A percentile compares a stretch with the other conserved stretches of the same genome.
Conservation (phyloP, 2,797 vertebrate genomes). For the Eidolon dupreanum region DNA sequence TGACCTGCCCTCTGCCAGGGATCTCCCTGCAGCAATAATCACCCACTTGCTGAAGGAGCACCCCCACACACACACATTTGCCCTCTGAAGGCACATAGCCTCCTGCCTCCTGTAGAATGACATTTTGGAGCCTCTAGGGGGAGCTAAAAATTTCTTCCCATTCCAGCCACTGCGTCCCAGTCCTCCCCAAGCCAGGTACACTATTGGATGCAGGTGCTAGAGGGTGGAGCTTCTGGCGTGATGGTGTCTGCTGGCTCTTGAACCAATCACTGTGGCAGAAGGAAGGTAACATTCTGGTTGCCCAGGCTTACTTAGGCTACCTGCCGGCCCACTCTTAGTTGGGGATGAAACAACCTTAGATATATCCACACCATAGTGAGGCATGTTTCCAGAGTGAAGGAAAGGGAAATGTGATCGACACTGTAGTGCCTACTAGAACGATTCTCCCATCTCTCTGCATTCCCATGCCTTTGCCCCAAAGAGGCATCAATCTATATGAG, state of each 20-base stretch:
- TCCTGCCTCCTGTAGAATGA: neutral
- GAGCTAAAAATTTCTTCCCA: neutral
- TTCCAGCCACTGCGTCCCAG: neutral
- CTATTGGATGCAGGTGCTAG: neutral
- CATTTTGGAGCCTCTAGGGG: neutral
- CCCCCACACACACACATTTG: neutral
- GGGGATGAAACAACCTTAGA: neutral
- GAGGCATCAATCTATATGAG: neutral
- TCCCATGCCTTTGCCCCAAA: neutral
- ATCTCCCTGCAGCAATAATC: neutral
- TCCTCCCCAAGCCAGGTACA: neutral
- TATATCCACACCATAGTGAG: neutral
- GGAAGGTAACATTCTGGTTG: neutral
- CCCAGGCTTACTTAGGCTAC: neutral
- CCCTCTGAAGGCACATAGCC: neutral
- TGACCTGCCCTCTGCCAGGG: neutral
- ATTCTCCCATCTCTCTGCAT: neutral
- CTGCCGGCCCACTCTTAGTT: neutral
- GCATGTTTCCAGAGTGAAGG: neutral
- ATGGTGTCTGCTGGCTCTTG: neutral
- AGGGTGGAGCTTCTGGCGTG: neutral
- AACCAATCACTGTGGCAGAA: neutral
- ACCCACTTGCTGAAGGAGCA: neutral
- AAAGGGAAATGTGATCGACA: neutral
- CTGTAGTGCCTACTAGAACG: rapidly evolving